These are phyloP conservation scores for Hippocampus barbouri DNA, from an alignment of 2,113 vertebrate species.

Conservation along the genomic window DNA sequence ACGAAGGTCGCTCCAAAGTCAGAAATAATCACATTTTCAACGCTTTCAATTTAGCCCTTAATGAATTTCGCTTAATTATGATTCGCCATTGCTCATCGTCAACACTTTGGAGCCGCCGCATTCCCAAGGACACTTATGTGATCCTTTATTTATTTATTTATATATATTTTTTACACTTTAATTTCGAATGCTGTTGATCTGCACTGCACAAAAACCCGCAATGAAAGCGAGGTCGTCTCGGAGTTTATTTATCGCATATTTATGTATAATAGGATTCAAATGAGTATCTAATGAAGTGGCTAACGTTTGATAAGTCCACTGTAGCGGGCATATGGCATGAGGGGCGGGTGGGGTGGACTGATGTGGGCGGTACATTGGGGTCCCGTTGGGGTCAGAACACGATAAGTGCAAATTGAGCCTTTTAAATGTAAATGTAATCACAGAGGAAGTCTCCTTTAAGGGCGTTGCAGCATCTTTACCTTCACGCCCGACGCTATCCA, in stretches of 20 bases:
- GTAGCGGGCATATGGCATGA: background rate
- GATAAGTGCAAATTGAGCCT: constrained; percentile 29
- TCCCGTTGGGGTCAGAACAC: constrained; percentile 7
- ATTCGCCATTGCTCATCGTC: background rate
- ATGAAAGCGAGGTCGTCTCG: background rate
- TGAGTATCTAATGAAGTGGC: background rate
- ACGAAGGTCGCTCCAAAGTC: constrained; percentile 8
- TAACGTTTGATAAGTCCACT: background rate
- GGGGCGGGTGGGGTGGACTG: background rate
- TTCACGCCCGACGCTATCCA: constrained; percentile 37
- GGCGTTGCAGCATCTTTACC: constrained; percentile 27
- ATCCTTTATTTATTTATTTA: background rate
- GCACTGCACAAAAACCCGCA: background rate
- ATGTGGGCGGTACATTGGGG: background rate
- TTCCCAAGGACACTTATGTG: constrained; percentile 5
- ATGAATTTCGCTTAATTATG: constrained; percentile 6
- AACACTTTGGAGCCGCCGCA: background rate
- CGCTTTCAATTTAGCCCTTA: constrained; percentile 4
- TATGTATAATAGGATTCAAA: background rate
- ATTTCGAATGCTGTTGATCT: background rate
- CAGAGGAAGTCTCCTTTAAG: constrained; percentile 47
- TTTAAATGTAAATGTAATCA: constrained; percentile 60
- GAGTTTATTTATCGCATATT: background rate
- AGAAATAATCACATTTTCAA: constrained; percentile 13
- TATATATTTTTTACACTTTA: background rate